Base-by-base conservation (phyloP, 2,113 vertebrate species). In the Odontophorus gujanensis region DNA sequence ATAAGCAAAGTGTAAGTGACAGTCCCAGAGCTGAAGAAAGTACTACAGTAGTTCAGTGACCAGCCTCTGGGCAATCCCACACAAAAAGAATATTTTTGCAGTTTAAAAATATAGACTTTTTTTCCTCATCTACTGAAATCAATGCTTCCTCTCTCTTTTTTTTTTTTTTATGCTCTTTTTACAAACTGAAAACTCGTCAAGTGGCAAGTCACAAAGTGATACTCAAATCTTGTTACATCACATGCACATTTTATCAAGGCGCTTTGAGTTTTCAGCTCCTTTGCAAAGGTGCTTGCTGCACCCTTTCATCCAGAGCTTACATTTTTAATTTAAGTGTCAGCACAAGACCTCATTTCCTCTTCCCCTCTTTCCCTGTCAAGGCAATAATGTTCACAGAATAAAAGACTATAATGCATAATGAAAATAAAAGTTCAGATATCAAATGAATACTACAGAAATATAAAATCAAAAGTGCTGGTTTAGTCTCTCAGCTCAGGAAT, bases 301-400 rank as follows among this genome's bases (percentile, higher is more conserved):
- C 36, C 53, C 24, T 85, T 89, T 71, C 74, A 89, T 42, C 63
- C 66, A 62, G 50, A 89, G 26, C 48, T 82, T 62, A 26, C 7
- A 4, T 80, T 84, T 86, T 76, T 90, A 75, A 90, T 81, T 32
- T 55, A 84, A 71, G 48, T 21, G 16, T 87, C 84, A 93, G 68
- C 45, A 89, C 71, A 80, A 71, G 5, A 3, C 0, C 40, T 82
- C 4, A 81, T 85, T 84, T 92, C 69, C 59, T 81, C 50, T 68
- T 89, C 45, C 36, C n/a, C 58, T 79, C 48, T 42, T 61, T 65
- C 48, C 71, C 67, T 80, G 81, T 36, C 2, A 3, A 87, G 28
- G 50, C 50, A 92, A 50, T 43, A 95, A 83, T 45, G 65, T 15
- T 84, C 81, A 75, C 51, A 79, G 21, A n/a, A n/a, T 75, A 73